These are phyloP conservation scores for Elysia crispata DNA, from an alignment of 2,888 invertebrate genomes.

Conservation along the genomic window DNA sequence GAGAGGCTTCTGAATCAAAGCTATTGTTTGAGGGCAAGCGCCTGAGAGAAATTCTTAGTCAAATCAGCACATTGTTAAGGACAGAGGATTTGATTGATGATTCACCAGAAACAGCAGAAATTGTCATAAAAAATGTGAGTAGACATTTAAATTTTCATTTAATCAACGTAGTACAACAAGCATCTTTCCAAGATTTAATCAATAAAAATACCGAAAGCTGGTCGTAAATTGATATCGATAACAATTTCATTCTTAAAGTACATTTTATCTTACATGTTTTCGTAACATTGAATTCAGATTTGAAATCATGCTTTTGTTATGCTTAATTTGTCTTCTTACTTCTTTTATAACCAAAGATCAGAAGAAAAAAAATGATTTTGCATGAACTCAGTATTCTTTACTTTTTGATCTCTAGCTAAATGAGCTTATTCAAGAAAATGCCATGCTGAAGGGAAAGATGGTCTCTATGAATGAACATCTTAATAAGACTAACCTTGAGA, in stretches of 20 bases:
- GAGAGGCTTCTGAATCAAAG: constrained; percentile 66
- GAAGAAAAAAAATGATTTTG: not conserved
- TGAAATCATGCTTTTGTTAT: too few relatives aligned
- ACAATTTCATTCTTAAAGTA: too few relatives aligned
- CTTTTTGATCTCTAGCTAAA: constrained; percentile 61
- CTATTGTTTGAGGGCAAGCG: constrained; percentile 60
- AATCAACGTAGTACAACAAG: too few relatives aligned
- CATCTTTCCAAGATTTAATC: too few relatives aligned
- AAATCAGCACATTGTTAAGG: constrained; percentile 61
- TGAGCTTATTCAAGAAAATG: constrained; percentile 73
- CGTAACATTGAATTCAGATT: too few relatives aligned
- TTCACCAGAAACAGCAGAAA: constrained; percentile 57
- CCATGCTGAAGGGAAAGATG: constrained; percentile 74
- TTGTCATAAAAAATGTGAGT: constrained; percentile 59
- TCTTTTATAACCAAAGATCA: too few relatives aligned
- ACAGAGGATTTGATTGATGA: constrained; percentile 53
- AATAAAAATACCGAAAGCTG: too few relatives aligned
- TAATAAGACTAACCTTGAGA: constrained; percentile 73
- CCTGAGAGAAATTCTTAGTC: constrained; percentile 60
- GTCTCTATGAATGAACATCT: constrained; percentile 73
- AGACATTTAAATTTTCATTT: not conserved
- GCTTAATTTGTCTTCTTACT: too few relatives aligned
- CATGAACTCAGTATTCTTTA: not conserved
- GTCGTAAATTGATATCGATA: too few relatives aligned
- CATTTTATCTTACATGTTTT: too few relatives aligned